Evolutionary conservation across 2,113 vertebrate species (phyloP).

Genomic region (Psephotus haematonotus): DNA sequence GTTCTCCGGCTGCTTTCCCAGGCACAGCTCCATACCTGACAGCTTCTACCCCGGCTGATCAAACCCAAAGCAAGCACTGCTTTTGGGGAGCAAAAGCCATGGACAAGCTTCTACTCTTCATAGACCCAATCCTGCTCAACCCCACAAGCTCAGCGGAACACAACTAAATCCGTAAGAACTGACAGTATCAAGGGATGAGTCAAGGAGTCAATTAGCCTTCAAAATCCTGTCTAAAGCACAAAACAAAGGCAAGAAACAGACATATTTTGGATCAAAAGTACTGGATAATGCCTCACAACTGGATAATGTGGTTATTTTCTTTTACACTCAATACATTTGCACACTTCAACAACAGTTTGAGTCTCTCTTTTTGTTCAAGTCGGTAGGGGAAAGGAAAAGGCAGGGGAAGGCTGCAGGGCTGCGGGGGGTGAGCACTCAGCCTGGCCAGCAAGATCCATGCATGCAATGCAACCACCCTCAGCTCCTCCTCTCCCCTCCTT

Average conservation of each 20-base stretch:
- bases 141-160: not conserved
- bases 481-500: not conserved
- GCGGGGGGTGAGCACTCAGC: not conserved
- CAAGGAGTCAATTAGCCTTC: not conserved
- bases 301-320: not conserved
- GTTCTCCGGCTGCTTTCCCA: not conserved
- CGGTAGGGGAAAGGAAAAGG: not conserved
- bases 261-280: not conserved
- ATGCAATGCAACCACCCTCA: not conserved
- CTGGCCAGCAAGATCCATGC: not conserved
- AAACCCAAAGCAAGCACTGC: not conserved
- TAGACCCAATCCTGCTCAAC: not conserved
- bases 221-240: not conserved
- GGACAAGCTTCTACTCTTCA: not conserved
- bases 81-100: not conserved
- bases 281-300: not conserved
- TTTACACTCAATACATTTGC: not conserved
- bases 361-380: accelerated
- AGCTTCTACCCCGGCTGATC: not conserved
- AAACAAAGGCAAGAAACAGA: not conserved
- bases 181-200: not conserved
- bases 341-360: not conserved
- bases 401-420: not conserved
- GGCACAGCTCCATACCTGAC: not conserved
- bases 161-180: not conserved